phyloP scores from a whole-genome alignment of 2,113 vertebrate genomes.

The Aplodontia rufa region DNA sequence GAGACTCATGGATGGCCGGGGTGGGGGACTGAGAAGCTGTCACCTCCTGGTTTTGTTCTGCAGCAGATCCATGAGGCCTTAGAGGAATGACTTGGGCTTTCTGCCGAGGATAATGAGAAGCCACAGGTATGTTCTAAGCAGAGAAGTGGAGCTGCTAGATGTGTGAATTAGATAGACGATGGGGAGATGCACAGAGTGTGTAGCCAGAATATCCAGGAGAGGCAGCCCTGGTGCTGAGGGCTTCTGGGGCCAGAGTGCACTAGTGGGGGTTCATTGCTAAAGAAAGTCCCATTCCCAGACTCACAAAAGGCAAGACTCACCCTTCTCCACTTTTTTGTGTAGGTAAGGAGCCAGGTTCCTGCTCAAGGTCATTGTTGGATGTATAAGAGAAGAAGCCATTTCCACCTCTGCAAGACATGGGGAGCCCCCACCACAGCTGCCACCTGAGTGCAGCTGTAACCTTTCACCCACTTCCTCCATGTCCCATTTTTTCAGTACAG shows the following conservation, averaged over 20 bases:
- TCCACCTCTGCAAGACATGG: not conserved
- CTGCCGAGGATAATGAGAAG: not conserved
- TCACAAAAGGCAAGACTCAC: not conserved
- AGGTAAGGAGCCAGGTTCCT: not conserved
- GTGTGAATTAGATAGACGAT: not conserved
- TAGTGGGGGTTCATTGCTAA: not conserved
- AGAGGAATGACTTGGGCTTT: not conserved
- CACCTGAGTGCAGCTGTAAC: not conserved
- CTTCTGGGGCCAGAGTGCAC: not conserved
- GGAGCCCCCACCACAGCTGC: not conserved
- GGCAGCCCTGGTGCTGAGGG: not conserved
- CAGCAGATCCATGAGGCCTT: not conserved
- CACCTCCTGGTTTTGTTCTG: not conserved
- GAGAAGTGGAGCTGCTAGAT: not conserved
- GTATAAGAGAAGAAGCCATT: not conserved
- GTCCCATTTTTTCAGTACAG: no score
- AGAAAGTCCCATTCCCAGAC: not conserved
- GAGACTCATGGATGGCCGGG: fast-evolving
- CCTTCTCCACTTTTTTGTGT: not conserved
- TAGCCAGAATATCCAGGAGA: not conserved
- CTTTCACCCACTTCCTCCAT: not conserved
- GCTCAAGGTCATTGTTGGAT: not conserved
- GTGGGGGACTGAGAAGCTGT: not conserved
- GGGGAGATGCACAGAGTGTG: fast-evolving
- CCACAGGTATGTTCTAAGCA: not conserved